Base-by-base conservation (phyloP, 2,888 invertebrate species). In the Euclidia mi region DNA sequence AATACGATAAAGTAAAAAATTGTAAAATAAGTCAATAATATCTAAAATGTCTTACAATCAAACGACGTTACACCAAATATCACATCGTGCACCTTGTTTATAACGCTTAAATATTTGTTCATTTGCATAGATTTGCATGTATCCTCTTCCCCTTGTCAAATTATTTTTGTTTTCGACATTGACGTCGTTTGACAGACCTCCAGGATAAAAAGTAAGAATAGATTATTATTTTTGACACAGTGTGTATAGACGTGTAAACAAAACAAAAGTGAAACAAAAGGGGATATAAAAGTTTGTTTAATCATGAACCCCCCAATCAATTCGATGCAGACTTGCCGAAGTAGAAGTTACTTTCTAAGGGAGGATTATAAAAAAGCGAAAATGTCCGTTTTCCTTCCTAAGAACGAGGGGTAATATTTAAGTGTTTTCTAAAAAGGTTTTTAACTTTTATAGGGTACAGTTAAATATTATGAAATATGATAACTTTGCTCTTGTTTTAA, bases 401-500 rank as follows among this genome's bases (percentile, higher is more conserved):
- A 48, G n/a, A 37, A 56, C 25, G 41, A 37, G 20, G 47, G 34
- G 25, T 47, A 70, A 56, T 48, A 42, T 28, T 32, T 41, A 59
- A 61, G 37, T 55, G 50, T 15, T 52, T 42, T 43, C 31, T 41
- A 37, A 59, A 61, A 60, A 50, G 53, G 56, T 58, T 60, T 62
- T 62, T 47, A 70, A 76, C 59, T 76, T 76, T 6, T 4, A 76
- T 79, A 82, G 79, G 74, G 71, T 65, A 63, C 66, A 68, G n/a
- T 69, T 65, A 73, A 83, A 75, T 61, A 74, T 76, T 79, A 69
- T n/a, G n/a, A n/a, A n/a, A n/a, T n/a, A n/a, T n/a, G n/a, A n/a
- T n/a, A n/a, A n/a, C n/a, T n/a, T n/a, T n/a, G n/a, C n/a, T n/a
- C n/a, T n/a, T n/a, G n/a, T n/a, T n/a, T n/a, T n/a, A n/a, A n/a